Evolutionary conservation across 2,113 vertebrate genomes (phyloP).

Genomic region (Paramormyrops kingsleyae): DNA sequence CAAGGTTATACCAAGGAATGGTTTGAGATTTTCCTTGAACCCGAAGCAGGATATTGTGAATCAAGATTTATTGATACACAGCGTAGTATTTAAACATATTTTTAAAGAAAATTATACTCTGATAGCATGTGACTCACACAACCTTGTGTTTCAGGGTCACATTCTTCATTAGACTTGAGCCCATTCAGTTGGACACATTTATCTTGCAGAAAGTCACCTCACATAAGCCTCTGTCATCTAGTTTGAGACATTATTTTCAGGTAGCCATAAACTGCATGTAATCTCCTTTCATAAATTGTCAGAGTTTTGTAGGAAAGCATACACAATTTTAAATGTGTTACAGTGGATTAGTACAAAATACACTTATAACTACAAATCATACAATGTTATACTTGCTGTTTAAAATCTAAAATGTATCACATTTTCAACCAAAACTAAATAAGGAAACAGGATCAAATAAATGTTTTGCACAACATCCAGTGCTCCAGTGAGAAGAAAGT

Average conservation of each 20-base stretch:
- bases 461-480: not conserved
- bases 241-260: conserved; percentile 36
- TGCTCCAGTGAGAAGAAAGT: not conserved
- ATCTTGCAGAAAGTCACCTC: conserved; percentile 52
- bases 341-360: not conserved
- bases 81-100: conserved; percentile 54
- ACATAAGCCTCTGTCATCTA: conserved; percentile 42
- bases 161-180: conserved; percentile 40
- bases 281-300: not conserved
- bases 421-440: not conserved
- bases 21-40: conserved; percentile 24
- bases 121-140: conserved; percentile 50
- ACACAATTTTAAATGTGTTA: not conserved
- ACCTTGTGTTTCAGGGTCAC: conserved; percentile 51
- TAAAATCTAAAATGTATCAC: not conserved
- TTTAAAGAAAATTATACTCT: conserved; percentile 46
- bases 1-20: conserved; percentile 55
- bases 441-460: not conserved
- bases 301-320: not conserved
- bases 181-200: conserved; percentile 51
- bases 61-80: conserved; percentile 56
- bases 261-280: conserved; percentile 34
- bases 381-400: not conserved
- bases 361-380: not conserved
- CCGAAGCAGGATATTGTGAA: conserved; percentile 38